Evolutionary conservation across 2,888 invertebrate genomes (phyloP), one percentile per base, ranked within the genome.

Genomic region (Mongoloraphidia duomilia): DNA sequence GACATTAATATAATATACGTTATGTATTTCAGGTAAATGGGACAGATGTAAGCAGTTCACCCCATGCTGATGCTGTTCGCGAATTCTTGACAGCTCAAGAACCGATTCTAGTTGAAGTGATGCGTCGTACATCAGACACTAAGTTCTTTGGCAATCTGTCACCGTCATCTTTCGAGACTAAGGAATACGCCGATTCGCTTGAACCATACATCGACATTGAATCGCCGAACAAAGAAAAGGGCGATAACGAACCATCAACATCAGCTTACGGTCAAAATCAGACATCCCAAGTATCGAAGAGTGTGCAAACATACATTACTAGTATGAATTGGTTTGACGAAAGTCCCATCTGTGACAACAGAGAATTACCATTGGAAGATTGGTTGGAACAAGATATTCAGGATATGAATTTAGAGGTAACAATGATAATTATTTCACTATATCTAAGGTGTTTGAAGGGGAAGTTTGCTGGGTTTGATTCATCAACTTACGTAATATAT

Each of bases 331-430:
- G 67, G 64, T 53, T 66, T 46, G 61, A 66, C 55, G 63, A 42
- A 12, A 17, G 14, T 26, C 42, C 14, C 2, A 11, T 34, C 9
- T 42, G 17, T 42, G 17, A 42, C 17, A 33, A 42, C 33, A 63
- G 53, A 61, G 64, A 50, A 60, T 62, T 49, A 57, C 61, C 40
- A 49, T 67, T 71, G 54, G 67, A 71, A 56, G 66, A 71, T 54
- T 73, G 75, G 53, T 69, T 75, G 48, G 75, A 76, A 55, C 74
- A 72, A 55, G 64, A 75, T 49, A 64, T 72, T 13, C 69, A 69
- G 14, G 76, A 76, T 58, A 76, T 77, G 52, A 75, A 75, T 59
- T 72, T 77, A 56, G 77, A 77, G 70, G 76, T 76, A 62, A 56
- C 58, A 26, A 26, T 26, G 26, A 26, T 26, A 26, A 26, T 26